A percentile compares a stretch with the other conserved stretches of the same genome.
These are phyloP conservation scores for Euzophera pinguis DNA, from an alignment of 2,888 invertebrate genomes.

Conservation along the genomic window DNA sequence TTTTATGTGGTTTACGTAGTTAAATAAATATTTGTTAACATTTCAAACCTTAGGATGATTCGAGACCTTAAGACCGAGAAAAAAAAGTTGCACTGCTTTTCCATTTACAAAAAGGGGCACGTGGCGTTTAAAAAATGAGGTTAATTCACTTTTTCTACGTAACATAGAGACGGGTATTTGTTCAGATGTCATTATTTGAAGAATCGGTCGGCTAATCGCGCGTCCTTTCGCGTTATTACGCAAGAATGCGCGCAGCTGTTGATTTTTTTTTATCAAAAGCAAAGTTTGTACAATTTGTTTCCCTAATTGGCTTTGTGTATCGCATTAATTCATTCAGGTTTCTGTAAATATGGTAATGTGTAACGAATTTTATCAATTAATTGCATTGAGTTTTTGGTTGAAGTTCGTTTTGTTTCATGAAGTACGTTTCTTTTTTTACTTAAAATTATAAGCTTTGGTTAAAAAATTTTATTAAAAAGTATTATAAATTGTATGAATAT, in stretches of 20 bases:
- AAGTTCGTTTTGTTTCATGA: background rate
- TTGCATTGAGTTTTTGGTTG: background rate
- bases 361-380: background rate
- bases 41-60: too few relatives aligned
- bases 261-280: constrained; percentile 31
- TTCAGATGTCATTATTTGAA: constrained; percentile 59
- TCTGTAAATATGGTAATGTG: constrained; percentile 5
- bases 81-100: constrained; percentile 5
- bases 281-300: constrained; percentile 33
- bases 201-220: constrained; percentile 42
- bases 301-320: constrained; percentile 44
- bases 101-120: constrained; percentile 23
- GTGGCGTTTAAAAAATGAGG: constrained; percentile 26
- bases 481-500: too few relatives aligned
- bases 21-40: too few relatives aligned
- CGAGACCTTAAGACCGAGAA: background rate
- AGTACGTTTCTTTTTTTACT: background rate
- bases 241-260: constrained; percentile 50
- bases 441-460: too few relatives aligned
- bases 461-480: too few relatives aligned
- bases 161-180: constrained; percentile 37
- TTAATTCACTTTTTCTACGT: constrained; percentile 33
- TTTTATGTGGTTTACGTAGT: too few relatives aligned
- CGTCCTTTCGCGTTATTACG: constrained; percentile 45
- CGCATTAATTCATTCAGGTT: constrained; percentile 9